Evolutionary conservation across 2,797 vertebrate species (phyloP), one percentile per base, ranked within the genome.

Genomic region (Acanthornis magna): DNA sequence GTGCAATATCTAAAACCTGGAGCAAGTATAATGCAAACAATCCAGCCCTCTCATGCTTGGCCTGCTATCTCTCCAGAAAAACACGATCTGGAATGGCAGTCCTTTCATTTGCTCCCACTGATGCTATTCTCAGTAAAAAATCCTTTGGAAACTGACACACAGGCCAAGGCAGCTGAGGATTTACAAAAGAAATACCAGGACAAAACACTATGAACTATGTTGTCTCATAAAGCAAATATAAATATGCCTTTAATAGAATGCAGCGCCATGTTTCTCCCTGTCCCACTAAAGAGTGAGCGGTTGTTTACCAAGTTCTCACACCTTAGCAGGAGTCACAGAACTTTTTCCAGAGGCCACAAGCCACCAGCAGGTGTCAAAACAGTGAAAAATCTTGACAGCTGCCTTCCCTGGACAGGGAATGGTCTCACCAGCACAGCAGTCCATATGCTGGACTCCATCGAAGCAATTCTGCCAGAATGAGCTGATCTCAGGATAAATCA

Each of bases 141-240:
- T 2, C 16, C n/a, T 67, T 85, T 43, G 25, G 87, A 68, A 67
- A 85, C 36, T n/a, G 45, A 72, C 34, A 81, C 18, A 48, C 12
- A n/a, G 38, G 27, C 43, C 34, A 71, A 75, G 36, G 65, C 58
- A 78, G 36, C 7, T 42, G 40, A 86, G 47, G 55, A 43, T 88
- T 88, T 95, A 95, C 70, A 66, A 78, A 54, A 68, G 45, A 81
- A 88, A 45, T 20, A 75, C 6, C 42, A 66, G 36, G 55, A 86
- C 55, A 86, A 61, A 78, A 73, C 16, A 63, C 45, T 53, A 45
- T 3, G 4, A 62, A 74, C 36, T 70, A 42, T 74, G 19, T 2
- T 63, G 26, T 65, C 53, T 76, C 14, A 20, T 20, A 63, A 65
- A 81, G 32, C 32, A 75, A 45, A 70, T 29, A 66, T 30, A 88